Percentiles rank a stretch among this genome's conserved stretches.
phyloP scores from a whole-genome alignment of 2,113 vertebrate genomes.

The Parus major region DNA sequence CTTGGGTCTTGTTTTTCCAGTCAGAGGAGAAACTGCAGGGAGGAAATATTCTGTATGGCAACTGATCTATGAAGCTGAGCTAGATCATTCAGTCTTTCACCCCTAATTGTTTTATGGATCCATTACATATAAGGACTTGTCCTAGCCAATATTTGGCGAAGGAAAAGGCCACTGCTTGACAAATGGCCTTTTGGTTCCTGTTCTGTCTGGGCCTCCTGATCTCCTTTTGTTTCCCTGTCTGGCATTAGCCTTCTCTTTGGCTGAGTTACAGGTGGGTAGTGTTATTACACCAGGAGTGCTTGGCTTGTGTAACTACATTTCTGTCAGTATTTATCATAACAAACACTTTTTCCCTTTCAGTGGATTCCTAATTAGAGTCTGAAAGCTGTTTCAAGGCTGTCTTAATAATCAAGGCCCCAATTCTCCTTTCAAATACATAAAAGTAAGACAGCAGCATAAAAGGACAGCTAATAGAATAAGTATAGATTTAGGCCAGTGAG shows the following conservation, averaged over 20 bases:
- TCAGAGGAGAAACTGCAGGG: not conserved
- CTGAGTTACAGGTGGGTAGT: not conserved
- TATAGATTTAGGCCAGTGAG: not conserved
- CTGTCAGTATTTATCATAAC: constrained; percentile 37
- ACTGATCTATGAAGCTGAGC: not conserved
- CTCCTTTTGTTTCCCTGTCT: not conserved
- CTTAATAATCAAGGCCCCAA: not conserved
- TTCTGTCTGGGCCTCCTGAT: not conserved
- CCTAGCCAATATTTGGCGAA: not conserved
- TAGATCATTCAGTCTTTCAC: not conserved
- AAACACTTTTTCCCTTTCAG: not conserved
- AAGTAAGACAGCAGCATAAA: not conserved
- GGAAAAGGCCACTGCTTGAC: not conserved
- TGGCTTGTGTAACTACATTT: constrained; percentile 17
- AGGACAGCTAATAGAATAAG: not conserved
- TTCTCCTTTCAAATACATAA: not conserved
- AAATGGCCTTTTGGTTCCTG: not conserved
- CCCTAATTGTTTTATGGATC: not conserved
- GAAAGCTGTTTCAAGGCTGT: not conserved
- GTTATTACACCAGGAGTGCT: not conserved
- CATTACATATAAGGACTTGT: not conserved
- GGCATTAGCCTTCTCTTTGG: constrained; percentile 5
- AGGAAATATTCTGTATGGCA: not conserved
- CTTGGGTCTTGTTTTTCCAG: not conserved
- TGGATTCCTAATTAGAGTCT: not conserved